Evolutionary conservation across 2,888 invertebrate species (phyloP), one percentile per base, ranked within the genome.

Genomic region (Sericinus montela): DNA sequence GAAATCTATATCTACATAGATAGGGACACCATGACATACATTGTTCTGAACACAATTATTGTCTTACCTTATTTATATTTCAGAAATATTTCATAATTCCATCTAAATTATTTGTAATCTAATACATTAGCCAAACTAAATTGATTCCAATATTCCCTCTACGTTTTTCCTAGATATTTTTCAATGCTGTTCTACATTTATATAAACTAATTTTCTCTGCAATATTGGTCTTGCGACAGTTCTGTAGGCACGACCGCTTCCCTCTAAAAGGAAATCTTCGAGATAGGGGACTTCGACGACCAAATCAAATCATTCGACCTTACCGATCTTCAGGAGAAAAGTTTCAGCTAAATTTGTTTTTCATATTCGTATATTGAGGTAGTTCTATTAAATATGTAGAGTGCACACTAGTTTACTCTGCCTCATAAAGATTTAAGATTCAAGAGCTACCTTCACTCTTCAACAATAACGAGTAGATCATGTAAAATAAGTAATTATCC

Each of bases 161-260:
- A 71, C 77, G 77, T 73, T 84, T 82, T 79, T 77, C 75, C 75
- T 65, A 67, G 79, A 80, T 80, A 83, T 83, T 87, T 80, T 83
- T 81, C 80, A 75, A 75, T 82, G 73, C 80, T 80, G 82, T 82
- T 85, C 84, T 84, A 84, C 83, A 85, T 87, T 87, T 86, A 82
- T 84, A 85, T 88, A 88, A 88, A 87, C 87, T 87, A 86, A 88
- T 88, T 88, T 87, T 85, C 87, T 81, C 70, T 72, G 80, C 85
- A 87, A 87, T 88, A 88, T 88, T 86, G 87, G 84, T 85, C 80
- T 80, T 76, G 78, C 84, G 82, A 79, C 85, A 84, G 85, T 84
- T 79, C 78, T 72, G 79, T 80, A 82, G 80, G 82, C 81, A 76
- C 74, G 75, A 78, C 69, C 73, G 78, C 67, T 72, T 76, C 75